phyloP scores from a whole-genome alignment of 2,797 vertebrate species.

The Pseudotriccus pelzelni region DNA sequence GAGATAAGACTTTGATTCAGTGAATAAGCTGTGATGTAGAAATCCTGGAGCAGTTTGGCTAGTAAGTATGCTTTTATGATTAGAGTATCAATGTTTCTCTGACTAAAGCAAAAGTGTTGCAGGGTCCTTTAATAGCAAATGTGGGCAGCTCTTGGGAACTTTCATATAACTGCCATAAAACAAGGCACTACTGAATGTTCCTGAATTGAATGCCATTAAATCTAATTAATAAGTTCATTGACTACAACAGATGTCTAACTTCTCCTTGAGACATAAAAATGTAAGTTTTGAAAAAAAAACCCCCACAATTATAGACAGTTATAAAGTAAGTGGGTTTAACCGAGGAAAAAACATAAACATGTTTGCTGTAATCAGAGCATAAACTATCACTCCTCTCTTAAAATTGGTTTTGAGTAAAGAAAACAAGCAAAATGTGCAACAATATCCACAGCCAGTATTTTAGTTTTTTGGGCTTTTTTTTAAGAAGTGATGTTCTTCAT shows the following conservation, averaged over 20 bases:
- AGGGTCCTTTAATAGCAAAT: background rate
- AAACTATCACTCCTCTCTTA: background rate
- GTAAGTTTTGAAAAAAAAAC: background rate
- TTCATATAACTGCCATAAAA: background rate
- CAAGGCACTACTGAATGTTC: background rate
- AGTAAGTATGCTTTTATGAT: slow-evolving; percentile 51
- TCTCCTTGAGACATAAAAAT: background rate
- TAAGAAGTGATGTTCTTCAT: background rate
- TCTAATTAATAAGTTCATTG: background rate
- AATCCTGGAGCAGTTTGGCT: slow-evolving; percentile 45
- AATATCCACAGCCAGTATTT: background rate
- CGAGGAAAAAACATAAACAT: fast-evolving
- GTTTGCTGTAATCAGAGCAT: background rate
- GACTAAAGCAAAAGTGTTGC: background rate
- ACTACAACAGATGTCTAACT: background rate
- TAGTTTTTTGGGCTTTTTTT: background rate
- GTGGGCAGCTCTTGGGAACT: background rate
- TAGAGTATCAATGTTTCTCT: slow-evolving; percentile 36
- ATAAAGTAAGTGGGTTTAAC: background rate
- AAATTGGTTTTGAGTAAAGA: background rate
- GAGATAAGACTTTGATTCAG: slow-evolving; percentile 44
- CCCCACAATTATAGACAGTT: fast-evolving
- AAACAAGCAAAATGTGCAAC: background rate
- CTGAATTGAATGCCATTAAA: background rate
- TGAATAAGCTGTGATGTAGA: slow-evolving; percentile 53